Base-by-base conservation (phyloP, 2,113 vertebrate genomes). In the Chaetorhynchus papuensis region DNA sequence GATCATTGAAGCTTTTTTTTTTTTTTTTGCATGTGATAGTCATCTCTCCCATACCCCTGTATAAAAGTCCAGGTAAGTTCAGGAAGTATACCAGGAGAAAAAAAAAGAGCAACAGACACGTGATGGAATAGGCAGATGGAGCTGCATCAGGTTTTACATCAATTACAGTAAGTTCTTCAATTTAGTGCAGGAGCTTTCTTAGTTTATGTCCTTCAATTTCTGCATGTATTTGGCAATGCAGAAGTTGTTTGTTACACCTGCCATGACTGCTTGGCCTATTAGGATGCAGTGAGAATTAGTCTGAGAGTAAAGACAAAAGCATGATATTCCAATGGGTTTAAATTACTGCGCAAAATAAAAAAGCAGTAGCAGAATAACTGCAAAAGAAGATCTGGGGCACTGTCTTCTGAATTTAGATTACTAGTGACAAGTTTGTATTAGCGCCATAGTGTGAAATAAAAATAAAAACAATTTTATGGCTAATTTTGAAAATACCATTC, bases 261-360 rank as follows among this genome's bases (percentile, higher is more conserved):
- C 63, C 2, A 1, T 87, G 76, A 52, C 59, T 85, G 23, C 57
- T 93, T 84, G 77, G 63, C 66, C 89, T 93, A 66, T 97, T 94
- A 94, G 60, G 66, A 96, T 96, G 91, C 66, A 87, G 93, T 84
- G 91, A 97, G 89, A 97, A 97, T 97, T 96, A 96, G 56, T 28
- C 60, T 50, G 71, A 52, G 92, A 95, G 80, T 89, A 78, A 70
- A 94, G 64, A 90, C 50, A 82, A 64, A 78, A 69, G 11, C 28
- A 30, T 61, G 17, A 37, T 79, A 72, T 91, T 96, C 79, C 83
- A 91, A 17, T 47, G 57, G 71, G 60, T 83, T 90, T 92, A 75
- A 83, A 81, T 85, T 93, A 89, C 71, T 96, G 75, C 9, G 6
- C 75, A 56, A 77, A 94, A 90, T 30, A 74, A 74, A 90, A 68